These are phyloP conservation scores for Aphelinus atriplicis DNA, from an alignment of 1,140 invertebrate genomes.

Conservation along the genomic window DNA sequence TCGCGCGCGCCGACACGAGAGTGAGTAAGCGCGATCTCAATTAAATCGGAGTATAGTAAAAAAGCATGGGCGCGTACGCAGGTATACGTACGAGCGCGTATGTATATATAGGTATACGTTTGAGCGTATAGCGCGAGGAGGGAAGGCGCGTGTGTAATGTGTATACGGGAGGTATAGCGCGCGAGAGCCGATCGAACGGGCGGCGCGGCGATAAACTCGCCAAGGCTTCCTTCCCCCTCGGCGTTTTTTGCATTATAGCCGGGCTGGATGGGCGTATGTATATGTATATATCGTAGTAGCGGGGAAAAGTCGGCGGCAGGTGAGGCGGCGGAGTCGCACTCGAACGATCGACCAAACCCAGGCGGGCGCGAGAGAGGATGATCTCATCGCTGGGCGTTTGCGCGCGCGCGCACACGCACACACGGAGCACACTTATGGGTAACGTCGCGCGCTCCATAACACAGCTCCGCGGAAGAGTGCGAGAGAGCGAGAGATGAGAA, in stretches of 20 bases:
- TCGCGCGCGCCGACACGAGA: background rate
- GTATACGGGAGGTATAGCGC: background rate
- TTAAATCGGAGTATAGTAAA: background rate
- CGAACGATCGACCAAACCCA: constrained; percentile 32
- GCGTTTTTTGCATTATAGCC: no score
- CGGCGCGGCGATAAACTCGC: constrained; percentile 5
- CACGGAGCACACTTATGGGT: constrained; percentile 1
- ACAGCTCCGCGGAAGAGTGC: background rate
- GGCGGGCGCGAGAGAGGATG: constrained; percentile 11
- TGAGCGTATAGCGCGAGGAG: no score
- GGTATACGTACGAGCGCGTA: background rate
- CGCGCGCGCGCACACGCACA: background rate
- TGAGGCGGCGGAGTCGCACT: background rate
- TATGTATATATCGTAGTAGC: background rate
- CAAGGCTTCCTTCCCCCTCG: background rate
- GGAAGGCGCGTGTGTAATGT: no score
- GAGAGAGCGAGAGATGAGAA: background rate
- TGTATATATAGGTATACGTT: background rate
- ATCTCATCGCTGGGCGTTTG: constrained; percentile 18
- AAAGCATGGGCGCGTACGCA: background rate
- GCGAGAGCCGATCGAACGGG: background rate
- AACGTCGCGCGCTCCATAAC: background rate
- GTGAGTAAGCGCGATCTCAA: constrained; percentile 9
- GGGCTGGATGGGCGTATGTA: no score
- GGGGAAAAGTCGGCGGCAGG: background rate